These are phyloP conservation scores for Chondrilla cf. caribensis DNA, from an alignment of 37 sponge, comb jelly and placozoan genomes.

Conservation along the genomic window DNA sequence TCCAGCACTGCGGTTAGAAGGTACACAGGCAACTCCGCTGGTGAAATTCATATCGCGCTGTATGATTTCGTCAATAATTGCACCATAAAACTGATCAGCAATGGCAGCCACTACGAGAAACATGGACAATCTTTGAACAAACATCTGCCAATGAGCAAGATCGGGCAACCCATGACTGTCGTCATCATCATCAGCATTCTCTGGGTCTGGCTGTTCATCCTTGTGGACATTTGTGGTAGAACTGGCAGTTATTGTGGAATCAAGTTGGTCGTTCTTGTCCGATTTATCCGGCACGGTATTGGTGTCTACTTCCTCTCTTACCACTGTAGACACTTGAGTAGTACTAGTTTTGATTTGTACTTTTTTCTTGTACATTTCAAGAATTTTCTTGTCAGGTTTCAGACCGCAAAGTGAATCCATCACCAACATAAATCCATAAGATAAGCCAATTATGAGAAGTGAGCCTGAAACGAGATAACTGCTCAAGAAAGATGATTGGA, in stretches of 20 bases:
- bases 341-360: neutral
- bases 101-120: neutral
- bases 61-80: neutral
- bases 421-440: neutral
- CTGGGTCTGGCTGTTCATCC: neutral
- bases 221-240: neutral
- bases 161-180: neutral
- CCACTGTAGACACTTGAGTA: neutral
- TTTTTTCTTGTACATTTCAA: neutral
- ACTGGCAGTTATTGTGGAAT: neutral
- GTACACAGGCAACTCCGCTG: neutral
- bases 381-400: neutral
- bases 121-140: conserved; percentile 1
- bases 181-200: neutral
- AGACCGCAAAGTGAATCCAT: neutral
- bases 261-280: neutral
- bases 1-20: neutral
- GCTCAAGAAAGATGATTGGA: neutral
- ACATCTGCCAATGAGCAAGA: neutral
- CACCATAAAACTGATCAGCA: conserved; percentile 1
- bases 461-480: neutral
- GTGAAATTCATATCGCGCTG: neutral
- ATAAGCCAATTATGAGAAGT: conserved; percentile 3
- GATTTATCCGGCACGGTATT: neutral
- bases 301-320: neutral